Evolutionary conservation across 2,113 vertebrate genomes (phyloP), one percentile per base, ranked within the genome.

Genomic region (Zingel zingel): DNA sequence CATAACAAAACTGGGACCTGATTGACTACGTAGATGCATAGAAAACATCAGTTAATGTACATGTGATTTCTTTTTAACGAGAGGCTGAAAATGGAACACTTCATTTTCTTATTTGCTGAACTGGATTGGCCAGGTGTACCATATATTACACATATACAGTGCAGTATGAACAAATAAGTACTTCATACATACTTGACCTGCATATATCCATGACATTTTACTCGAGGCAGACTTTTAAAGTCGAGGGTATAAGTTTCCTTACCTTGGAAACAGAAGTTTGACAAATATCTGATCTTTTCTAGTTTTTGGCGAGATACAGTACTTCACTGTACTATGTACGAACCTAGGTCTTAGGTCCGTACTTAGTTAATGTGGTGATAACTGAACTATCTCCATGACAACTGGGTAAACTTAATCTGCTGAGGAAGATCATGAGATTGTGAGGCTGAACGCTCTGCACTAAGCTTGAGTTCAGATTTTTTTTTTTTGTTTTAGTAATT

Each of bases 281-380:
- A 33, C 30, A 64, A 39, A 43, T 23, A 45, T 64, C 62, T 23
- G 43, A 64, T n/a, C 62, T 68, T 68, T 65, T 19, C 21, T 58
- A 27, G 56, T 13, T 58, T 33, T 11, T 19, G 14, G 30, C 1
- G 51, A 5, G 51, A 43, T 57, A 3, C 56, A 27, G 56, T 16
- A 8, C 15, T 15, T 57, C 53, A 43, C 36, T 43, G 23, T 57
- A 18, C n/a, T n/a, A 39, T 3, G 2, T 19, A 57, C 11, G 2
- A 27, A 18, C 14, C 30, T 0, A 70, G 30, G 3, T 15, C 33
- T 56, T 16, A 39, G 50, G 3, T 56, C 7, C 5, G 1, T 30
- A 33, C 45, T 50, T 48, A 50, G 8, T 61, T 9, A 10, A 59
- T 9, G 4, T 2, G 8, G 47, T 14, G 45, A 50, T 23, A 48